Conservation (phyloP, 2,888 invertebrate species). For the Idaea straminata region DNA sequence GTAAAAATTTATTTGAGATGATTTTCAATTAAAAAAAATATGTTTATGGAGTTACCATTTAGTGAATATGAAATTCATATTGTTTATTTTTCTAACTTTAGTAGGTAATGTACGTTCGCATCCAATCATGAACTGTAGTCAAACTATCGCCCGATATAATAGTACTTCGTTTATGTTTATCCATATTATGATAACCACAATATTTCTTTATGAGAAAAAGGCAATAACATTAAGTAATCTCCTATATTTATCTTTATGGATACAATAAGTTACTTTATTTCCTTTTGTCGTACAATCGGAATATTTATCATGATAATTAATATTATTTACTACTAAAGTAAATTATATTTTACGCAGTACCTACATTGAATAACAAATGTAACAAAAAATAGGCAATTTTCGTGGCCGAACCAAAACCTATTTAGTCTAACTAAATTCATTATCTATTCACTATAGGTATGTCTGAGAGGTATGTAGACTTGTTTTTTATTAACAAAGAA, state of each 20-base stretch:
- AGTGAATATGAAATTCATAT: too few species aligned
- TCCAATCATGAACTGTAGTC: too few species aligned
- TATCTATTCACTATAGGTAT: too few species aligned
- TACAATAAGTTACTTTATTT: background rate
- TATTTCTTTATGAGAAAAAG: background rate
- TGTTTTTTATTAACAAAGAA: too few species aligned
- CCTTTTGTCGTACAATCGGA: background rate
- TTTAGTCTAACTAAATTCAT: too few species aligned
- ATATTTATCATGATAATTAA: background rate
- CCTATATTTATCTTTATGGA: background rate
- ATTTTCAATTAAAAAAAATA: too few species aligned
- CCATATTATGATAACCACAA: background rate
- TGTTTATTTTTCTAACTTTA: too few species aligned
- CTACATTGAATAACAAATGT: background rate
- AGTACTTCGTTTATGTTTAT: background rate
- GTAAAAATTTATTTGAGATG: too few species aligned
- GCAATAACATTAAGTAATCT: slow-evolving; percentile 1
- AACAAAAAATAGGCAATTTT: background rate
- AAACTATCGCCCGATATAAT: background rate
- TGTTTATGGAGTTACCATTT: too few species aligned
- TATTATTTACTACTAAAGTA: background rate
- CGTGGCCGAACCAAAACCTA: too few species aligned
- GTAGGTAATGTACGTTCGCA: too few species aligned
- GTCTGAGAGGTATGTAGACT: too few species aligned
- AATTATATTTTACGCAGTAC: background rate